These are phyloP conservation scores for Bergia puertoricense DNA, from an alignment of 92 coral and sea anemone genomes.

Conservation along the genomic window DNA sequence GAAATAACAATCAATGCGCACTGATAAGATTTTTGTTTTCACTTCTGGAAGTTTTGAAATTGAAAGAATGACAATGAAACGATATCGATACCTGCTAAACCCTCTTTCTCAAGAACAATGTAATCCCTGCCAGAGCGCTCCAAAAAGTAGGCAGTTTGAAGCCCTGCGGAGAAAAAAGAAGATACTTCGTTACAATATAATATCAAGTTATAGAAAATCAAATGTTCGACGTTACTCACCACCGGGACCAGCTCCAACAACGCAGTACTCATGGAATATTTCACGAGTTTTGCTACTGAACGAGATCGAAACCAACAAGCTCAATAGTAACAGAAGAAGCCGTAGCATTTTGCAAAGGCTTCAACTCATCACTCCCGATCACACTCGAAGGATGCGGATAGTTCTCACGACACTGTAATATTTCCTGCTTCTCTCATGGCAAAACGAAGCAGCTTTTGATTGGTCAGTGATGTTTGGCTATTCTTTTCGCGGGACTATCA, in stretches of 20 bases:
- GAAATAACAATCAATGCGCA: neutral
- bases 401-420: neutral
- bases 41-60: neutral
- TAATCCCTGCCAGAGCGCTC: slow-evolving; percentile 85
- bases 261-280: slow-evolving; percentile 36
- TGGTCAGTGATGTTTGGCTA: neutral
- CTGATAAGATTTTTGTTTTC: no score
- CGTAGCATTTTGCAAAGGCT: slow-evolving; percentile 7
- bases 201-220: neutral
- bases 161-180: slow-evolving; percentile 56
- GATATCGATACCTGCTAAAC: slow-evolving; percentile 68
- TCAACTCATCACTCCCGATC: neutral
- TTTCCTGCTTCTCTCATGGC: neutral
- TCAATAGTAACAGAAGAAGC: neutral
- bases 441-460: slow-evolving; percentile 16
- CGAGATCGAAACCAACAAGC: neutral
- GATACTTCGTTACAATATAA: neutral
- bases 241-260: slow-evolving; percentile 38
- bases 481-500: neutral
- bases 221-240: neutral
- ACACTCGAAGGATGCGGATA: neutral
- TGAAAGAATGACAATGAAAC: neutral
- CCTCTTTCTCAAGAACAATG: slow-evolving; percentile 74
- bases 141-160: slow-evolving; percentile 88
- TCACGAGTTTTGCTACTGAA: neutral